These are phyloP conservation scores for Falco biarmicus DNA, from an alignment of 2,797 vertebrate species.

Conservation along the genomic window DNA sequence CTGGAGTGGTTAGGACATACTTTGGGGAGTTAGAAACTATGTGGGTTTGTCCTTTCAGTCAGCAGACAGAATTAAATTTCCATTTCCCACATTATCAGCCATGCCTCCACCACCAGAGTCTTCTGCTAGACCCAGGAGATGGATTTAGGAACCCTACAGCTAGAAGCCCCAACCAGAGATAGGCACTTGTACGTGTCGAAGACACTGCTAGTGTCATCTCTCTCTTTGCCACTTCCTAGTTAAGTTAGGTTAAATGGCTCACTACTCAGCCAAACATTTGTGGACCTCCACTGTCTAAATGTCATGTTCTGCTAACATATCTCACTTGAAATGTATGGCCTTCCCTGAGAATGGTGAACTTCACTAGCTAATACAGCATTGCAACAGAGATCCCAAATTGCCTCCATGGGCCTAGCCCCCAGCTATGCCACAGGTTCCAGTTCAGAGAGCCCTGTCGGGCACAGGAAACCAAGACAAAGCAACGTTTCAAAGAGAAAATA, in stretches of 20 bases:
- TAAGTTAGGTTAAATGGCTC: neutral
- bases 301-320: neutral
- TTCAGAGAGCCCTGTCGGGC: neutral
- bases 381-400: neutral
- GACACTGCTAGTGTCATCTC: rapidly evolving
- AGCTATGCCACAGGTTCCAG: neutral
- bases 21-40: neutral
- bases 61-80: neutral
- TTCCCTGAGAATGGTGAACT: neutral
- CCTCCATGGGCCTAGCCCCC: neutral
- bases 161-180: neutral
- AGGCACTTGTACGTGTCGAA: neutral
- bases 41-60: neutral
- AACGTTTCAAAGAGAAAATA: neutral
- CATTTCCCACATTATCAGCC: neutral
- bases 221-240: neutral
- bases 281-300: neutral
- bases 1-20: neutral
- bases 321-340: neutral
- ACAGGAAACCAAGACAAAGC: neutral
- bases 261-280: neutral
- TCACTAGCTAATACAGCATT: neutral
- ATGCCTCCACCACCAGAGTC: neutral
- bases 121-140: neutral
- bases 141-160: neutral